Evolutionary conservation across 2,888 invertebrate species (phyloP), one percentile per base, ranked within the genome.

Genomic region (Drosophila algonquin): DNA sequence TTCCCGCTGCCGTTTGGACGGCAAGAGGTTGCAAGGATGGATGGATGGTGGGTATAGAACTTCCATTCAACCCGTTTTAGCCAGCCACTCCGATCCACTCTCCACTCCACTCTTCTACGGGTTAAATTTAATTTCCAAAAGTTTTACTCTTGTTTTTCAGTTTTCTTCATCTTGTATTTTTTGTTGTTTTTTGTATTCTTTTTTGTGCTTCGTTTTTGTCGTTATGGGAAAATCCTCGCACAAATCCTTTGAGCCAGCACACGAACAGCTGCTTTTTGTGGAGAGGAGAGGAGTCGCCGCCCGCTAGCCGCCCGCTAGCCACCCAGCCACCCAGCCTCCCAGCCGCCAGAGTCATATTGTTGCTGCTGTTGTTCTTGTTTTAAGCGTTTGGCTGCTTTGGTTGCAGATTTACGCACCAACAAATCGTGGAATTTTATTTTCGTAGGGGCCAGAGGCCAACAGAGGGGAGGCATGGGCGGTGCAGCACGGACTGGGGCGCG

Each of bases 191-290:
- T 67, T 50, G n/a, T 44, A 44, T 55, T 56, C 48, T 32, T 44
- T 50, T 53, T 48, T 67, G 32, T 57, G 59, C 74, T 80, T 80
- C 70, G 80, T 83, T 87, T 89, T 83, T 87, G 89, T 87, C 85
- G 80, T 81, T 87, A 81, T 79, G 85, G 76, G 80, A 79, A 85
- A 89, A 85, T 85, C 87, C 89, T 35, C 76, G 85, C 85, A 89
- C 85, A 85, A 85, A 85, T 89, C 87, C 85, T 85, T 85, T 85
- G 89, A 85, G 85, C 89, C 57, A 76, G 85, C 87, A 76, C 85
- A 87, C 85, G 85, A 87, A 81, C 85, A 85, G 84, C 87, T 89
- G 84, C 87, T 89, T 86, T 81, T 57, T 55, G 35, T 45, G 40
- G 21, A 18, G 40, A 54, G 32, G 53, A 40, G 21, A 21, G 21